These are phyloP conservation scores for Ennomos fuscantarius DNA, from an alignment of 2,888 invertebrate genomes.

Conservation along the genomic window DNA sequence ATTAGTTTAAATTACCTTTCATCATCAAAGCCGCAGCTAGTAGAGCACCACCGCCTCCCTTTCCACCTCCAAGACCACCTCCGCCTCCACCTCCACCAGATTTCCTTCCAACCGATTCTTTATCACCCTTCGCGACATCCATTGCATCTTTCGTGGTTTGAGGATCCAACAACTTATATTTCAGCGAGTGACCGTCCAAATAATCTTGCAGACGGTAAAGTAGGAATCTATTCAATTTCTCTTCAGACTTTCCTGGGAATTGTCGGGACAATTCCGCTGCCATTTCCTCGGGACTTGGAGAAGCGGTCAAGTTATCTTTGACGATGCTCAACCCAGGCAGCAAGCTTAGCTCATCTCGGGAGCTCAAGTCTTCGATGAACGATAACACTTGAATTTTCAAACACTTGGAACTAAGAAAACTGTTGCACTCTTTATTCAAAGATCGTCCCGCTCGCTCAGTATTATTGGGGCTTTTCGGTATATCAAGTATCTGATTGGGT, in stretches of 20 bases:
- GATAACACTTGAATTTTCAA: conserved; percentile 91
- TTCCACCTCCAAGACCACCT: conserved; percentile 64
- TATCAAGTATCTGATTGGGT: conserved; percentile 53
- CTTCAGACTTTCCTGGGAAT: conserved; percentile 91
- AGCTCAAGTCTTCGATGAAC: conserved; percentile 90
- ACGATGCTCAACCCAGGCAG: conserved; percentile 92
- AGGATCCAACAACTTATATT: conserved; percentile 88
- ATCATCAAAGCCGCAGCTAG: conserved; percentile 86
- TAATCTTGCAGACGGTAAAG: conserved; percentile 88
- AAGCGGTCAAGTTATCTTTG: conserved; percentile 82
- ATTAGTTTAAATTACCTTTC: conserved; percentile 77
- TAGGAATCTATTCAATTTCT: conserved; percentile 90
- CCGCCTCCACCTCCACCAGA: conserved; percentile 73
- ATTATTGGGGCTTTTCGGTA: conserved; percentile 47
- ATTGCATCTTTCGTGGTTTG: conserved; percentile 85
- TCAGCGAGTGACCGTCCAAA: conserved; percentile 89
- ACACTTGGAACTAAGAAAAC: conserved; percentile 87
- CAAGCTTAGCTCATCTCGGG: conserved; percentile 88
- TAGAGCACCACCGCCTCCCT: conserved; percentile 73
- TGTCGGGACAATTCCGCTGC: conserved; percentile 89
- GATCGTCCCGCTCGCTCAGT: conserved; percentile 62
- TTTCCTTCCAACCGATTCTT: conserved; percentile 75
- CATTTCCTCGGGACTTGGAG: conserved; percentile 86
- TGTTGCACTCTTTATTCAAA: conserved; percentile 73
- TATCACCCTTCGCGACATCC: conserved; percentile 73